phyloP scores from a whole-genome alignment of 2,113 vertebrate species.

The Columba livia region DNA sequence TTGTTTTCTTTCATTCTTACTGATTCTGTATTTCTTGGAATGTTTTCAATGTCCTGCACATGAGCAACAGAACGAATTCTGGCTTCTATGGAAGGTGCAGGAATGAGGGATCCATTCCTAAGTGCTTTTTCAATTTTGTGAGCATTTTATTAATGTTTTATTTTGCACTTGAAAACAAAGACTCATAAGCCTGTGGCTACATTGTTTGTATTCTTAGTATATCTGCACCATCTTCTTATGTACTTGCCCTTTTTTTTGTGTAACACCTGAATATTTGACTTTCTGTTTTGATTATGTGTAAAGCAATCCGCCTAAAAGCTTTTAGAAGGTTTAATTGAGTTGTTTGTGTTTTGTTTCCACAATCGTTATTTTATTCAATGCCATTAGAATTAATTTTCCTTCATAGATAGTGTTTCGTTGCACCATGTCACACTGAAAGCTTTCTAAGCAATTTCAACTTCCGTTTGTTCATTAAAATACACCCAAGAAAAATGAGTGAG shows the following conservation, averaged over 20 bases:
- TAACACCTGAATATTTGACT: background rate
- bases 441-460: background rate
- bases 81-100: background rate
- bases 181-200: background rate
- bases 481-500: background rate
- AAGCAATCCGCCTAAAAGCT: background rate
- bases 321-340: background rate
- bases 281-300: background rate
- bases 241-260: background rate
- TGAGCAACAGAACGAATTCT: background rate
- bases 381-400: background rate
- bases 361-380: background rate
- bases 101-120: background rate
- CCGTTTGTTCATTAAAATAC: background rate
- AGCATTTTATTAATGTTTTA: accelerated
- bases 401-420: background rate
- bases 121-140: background rate
- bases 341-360: background rate
- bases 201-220: background rate
- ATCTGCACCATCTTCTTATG: background rate
- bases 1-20: background rate
- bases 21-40: background rate
- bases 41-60: background rate
- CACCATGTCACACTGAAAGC: background rate
- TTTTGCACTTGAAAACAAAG: background rate